Evolutionary conservation across 1,140 invertebrate species (phyloP).

Genomic region (Mizuhopecten yessoensis): DNA sequence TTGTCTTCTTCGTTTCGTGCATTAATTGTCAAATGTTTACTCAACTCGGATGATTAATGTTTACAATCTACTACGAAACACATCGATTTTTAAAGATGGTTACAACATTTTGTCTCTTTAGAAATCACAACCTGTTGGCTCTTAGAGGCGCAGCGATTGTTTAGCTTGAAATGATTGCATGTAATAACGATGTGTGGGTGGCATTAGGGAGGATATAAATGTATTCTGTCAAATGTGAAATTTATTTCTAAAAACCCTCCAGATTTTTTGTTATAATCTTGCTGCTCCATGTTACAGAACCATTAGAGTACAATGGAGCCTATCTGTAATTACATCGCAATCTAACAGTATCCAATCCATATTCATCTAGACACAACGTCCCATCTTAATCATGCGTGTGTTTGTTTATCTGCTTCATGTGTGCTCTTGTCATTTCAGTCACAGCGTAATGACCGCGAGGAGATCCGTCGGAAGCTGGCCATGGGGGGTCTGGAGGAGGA

Average conservation of each 20-base stretch:
- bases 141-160: neutral
- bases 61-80: neutral
- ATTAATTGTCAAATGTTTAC: neutral
- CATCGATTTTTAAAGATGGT: neutral
- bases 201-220: neutral
- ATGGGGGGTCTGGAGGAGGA: constrained; percentile 93
- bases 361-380: neutral
- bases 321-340: neutral
- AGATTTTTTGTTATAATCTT: neutral
- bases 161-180: neutral
- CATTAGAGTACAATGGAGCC: neutral
- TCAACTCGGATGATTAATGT: neutral
- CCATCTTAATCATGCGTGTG: neutral
- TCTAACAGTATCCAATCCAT: neutral
- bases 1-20: neutral
- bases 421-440: constrained; percentile 71
- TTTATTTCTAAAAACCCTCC: neutral
- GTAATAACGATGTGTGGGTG: too few species aligned
- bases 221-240: too few species aligned
- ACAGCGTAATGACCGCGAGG: constrained; percentile 91
- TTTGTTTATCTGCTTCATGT: neutral
- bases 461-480: constrained; percentile 93
- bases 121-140: too few species aligned
- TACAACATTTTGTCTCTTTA: neutral
- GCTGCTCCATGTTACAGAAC: neutral